Base-by-base conservation (phyloP, 2,797 vertebrate species). In the Euphonia xanthogaster region DNA sequence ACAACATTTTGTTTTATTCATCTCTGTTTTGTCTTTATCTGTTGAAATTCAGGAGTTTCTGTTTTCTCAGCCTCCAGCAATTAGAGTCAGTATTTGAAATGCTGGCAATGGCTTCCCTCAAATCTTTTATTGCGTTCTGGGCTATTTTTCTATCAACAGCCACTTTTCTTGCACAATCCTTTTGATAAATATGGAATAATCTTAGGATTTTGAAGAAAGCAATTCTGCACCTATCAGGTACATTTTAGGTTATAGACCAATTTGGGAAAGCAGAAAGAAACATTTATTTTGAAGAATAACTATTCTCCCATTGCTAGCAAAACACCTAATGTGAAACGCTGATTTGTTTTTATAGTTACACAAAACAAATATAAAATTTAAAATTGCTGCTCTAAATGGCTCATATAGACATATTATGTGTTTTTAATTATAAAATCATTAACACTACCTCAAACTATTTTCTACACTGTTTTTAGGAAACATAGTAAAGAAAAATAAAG, bases 271-370 rank as follows among this genome's bases (percentile, higher is more conserved):
- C 16, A 71, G 53, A 82, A 91, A 87, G 22, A 78, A 90, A 21
- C 53, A 72, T 9, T 86, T 92, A 45, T 85, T 90, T 93, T 82
- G 83, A 90, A 88, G 78, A 93, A 76, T 44, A 94, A 77, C 50
- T 30, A 11, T 71, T 85, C 35, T 89, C 80, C 20, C 24, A 27
- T 48, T 68, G 39, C 67, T 87, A 87, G 20, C 18, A 65, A 88
- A 96, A 68, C 11, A 71, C 72, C 75, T 85, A 85, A 79, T 70
- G 37, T 86, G 51, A 90, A 94, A 86, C 13, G 67, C 57, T 92
- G 57, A 54, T n/a, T 94, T 88, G 13, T 28, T 93, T 94, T 93
- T 89, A 89, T 71, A 88, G 68, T 50, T 92, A 47, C 19, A 65
- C 35, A 74, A 88, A 82, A 77, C 25, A 79, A 61, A 86, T 53